phyloP scores from a whole-genome alignment of 2,888 invertebrate species.

The Eubasilissa splendida region DNA sequence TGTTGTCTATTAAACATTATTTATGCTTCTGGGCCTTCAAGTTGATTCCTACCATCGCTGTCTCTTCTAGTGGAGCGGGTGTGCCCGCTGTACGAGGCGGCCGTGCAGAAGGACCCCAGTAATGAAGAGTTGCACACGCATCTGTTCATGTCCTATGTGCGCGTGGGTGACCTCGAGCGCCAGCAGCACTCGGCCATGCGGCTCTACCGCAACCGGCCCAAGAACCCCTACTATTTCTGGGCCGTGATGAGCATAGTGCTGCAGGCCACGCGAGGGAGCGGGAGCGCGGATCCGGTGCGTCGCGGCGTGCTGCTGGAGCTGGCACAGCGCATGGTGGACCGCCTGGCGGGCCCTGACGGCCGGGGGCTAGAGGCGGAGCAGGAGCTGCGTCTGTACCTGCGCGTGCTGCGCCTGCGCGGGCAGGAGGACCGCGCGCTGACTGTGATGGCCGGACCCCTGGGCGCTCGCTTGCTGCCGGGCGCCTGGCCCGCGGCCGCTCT shows the following conservation, averaged over 20 bases:
- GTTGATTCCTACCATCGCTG: neutral
- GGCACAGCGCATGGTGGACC: constrained; percentile 95
- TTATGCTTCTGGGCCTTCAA: no score
- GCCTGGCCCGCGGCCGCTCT: constrained; percentile 65
- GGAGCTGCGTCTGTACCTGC: constrained; percentile 92
- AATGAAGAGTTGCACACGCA: constrained; percentile 95
- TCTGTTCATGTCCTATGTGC: constrained; percentile 96
- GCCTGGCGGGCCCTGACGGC: constrained; percentile 81
- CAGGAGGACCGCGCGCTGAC: constrained; percentile 88
- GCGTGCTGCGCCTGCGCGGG: constrained; percentile 83
- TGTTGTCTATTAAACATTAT: neutral
- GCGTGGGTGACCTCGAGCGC: constrained; percentile 89
- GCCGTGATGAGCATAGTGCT: constrained; percentile 96
- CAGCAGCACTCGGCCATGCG: constrained; percentile 93
- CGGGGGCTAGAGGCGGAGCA: constrained; percentile 94
- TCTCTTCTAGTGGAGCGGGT: constrained; percentile 84
- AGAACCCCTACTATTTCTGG: constrained; percentile 99
- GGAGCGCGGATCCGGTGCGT: constrained; percentile 72
- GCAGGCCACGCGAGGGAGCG: constrained; percentile 76
- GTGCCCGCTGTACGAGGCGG: constrained; percentile 90
- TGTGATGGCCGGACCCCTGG: constrained; percentile 85
- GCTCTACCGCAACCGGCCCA: constrained; percentile 91
- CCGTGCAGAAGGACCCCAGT: constrained; percentile 86
- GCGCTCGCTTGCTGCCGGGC: constrained; percentile 78
- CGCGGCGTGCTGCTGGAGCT: constrained; percentile 84